A percentile compares a stretch with the other conserved stretches of the same genome.
These are phyloP conservation scores for Scomber japonicus DNA, from an alignment of 2,113 vertebrate species.

Conservation along the genomic window DNA sequence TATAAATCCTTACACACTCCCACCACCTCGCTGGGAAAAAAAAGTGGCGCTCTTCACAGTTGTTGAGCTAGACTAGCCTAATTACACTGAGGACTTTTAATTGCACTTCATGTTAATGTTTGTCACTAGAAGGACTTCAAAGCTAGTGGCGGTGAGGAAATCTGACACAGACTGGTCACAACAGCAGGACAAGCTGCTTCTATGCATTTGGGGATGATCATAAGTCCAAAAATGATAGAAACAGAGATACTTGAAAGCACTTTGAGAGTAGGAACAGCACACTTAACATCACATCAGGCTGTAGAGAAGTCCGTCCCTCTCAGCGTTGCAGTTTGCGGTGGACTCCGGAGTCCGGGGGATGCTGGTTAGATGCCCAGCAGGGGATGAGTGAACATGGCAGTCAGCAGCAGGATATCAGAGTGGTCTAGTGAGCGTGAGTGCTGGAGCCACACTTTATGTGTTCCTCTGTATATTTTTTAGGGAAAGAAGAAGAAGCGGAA, in stretches of 20 bases:
- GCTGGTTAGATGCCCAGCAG: slow-evolving; percentile 78
- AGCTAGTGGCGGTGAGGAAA: slow-evolving; percentile 16
- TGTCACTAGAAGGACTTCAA: slow-evolving; percentile 63
- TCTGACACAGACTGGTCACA: slow-evolving; percentile 25
- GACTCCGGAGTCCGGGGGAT: slow-evolving; percentile 68
- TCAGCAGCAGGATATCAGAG: slow-evolving; percentile 81
- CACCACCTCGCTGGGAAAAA: slow-evolving; percentile 65
- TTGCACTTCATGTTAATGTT: slow-evolving; percentile 73
- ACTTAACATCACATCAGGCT: neutral
- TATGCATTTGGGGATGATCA: neutral
- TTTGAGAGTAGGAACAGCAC: slow-evolving; percentile 20
- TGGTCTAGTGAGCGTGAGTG: slow-evolving; percentile 86
- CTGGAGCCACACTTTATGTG: slow-evolving; percentile 86
- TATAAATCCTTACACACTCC: slow-evolving; percentile 82
- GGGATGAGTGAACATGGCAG: slow-evolving; percentile 85
- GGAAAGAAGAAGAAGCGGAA: slow-evolving; percentile 99
- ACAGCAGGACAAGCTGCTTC: neutral
- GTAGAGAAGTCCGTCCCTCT: slow-evolving; percentile 42
- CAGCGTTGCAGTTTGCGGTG: slow-evolving; percentile 64
- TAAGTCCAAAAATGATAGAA: neutral
- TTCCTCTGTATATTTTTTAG: slow-evolving; percentile 88
- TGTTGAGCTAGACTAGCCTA: slow-evolving; percentile 65
- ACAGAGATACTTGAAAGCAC: neutral
- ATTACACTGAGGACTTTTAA: slow-evolving; percentile 71
- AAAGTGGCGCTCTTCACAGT: slow-evolving; percentile 73